Base-by-base conservation (phyloP, 2,797 vertebrate species). In the Otolemur crassicaudatus region DNA sequence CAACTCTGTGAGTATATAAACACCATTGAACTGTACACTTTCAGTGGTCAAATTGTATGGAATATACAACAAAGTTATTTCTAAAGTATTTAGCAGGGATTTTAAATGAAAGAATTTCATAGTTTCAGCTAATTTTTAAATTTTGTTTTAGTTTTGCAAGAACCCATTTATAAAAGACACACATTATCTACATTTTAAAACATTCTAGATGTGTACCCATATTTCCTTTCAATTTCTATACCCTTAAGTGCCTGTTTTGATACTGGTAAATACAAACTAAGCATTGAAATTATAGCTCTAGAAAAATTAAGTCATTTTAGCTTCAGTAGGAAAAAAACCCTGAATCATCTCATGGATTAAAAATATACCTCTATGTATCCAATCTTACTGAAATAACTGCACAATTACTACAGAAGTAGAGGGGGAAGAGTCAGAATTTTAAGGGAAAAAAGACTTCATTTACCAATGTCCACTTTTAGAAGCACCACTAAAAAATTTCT, bases 71-170 rank as follows among this genome's bases (percentile, higher is more conserved):
- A 72, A 56, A 73, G 13, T 5, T 63, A 4, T 65, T 23, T 22
- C 58, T 80, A 75, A 81, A 13, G 27, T 81, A 58, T 56, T 90
- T 49, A 23, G 2, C 22, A 94, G 14, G 34, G 63, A 72, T 75
- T 70, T 43, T 93, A 93, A 89, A 13, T 63, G 58, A 63, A 89
- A 89, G 31, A 91, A 88, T 84, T 88, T 94, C 22, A 70, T 25
- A 53, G 4, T 80, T 83, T 69, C n/a, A 63, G 13, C 79, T 90
- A 93, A 89, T 87, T 95, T 90, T 79, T 56, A 69, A 94, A 46
- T 80, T 87, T 3, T 25, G 1, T 23, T 89, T 90, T 76, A 76
- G 8, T 40, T 82, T 95, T 90, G 49, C 10, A 65, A 83, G 6
- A 76, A 58, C 43, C 1, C 16, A 58, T 46, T 83, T 87, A 60